phyloP scores from a whole-genome alignment of 1,140 invertebrate species.

The Cyclina sinensis region DNA sequence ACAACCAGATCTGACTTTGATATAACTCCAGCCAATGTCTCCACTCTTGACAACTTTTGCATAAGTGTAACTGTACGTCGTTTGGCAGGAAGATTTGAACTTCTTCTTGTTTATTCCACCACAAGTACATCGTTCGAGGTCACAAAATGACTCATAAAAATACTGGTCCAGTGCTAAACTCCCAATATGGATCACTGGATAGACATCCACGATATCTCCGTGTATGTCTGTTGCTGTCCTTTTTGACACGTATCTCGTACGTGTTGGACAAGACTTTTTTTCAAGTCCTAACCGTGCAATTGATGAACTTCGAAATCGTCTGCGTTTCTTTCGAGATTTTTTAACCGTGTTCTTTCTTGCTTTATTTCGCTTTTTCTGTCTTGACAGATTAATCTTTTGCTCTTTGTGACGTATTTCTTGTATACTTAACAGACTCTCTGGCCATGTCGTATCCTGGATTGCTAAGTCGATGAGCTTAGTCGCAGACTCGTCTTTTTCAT shows the following conservation, averaged over 20 bases:
- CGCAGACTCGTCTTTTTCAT: background rate
- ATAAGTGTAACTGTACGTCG: constrained; percentile 42
- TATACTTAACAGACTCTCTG: background rate
- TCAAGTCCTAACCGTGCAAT: background rate
- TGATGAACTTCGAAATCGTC: background rate
- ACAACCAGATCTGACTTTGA: constrained; percentile 59
- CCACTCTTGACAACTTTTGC: constrained; percentile 52
- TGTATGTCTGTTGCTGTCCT: constrained; percentile 39
- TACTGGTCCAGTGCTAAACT: constrained; percentile 21
- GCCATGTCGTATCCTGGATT: background rate
- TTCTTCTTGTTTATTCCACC: constrained; percentile 19
- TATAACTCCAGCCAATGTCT: constrained; percentile 39
- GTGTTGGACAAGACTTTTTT: constrained; percentile 31
- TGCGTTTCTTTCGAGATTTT: background rate
- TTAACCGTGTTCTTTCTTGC: background rate
- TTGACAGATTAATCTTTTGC: background rate
- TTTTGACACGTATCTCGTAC: background rate
- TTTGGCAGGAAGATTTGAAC: constrained; percentile 47
- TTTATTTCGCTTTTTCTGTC: background rate
- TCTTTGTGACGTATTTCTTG: background rate
- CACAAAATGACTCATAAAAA: constrained; percentile 60
- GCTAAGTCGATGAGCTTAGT: background rate
- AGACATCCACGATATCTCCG: constrained; percentile 42
- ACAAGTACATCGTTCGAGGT: constrained; percentile 28
- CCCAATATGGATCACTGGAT: constrained; percentile 35